Percentiles rank a stretch among this genome's conserved stretches.
phyloP scores from a whole-genome alignment of 2,888 invertebrate species.

The Theretra japonica region DNA sequence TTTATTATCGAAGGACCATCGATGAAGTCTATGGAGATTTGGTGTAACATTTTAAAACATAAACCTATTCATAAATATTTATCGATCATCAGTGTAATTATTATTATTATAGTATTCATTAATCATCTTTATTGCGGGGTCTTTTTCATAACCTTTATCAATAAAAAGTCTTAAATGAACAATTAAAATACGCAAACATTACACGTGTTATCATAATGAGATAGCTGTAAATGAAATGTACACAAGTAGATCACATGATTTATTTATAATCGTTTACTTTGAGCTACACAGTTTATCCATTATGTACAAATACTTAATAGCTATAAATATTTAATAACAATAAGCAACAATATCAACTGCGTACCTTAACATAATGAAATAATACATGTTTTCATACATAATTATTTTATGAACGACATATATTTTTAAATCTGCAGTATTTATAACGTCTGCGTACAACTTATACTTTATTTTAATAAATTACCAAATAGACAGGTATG shows the following conservation, averaged over 20 bases:
- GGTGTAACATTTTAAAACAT: no score
- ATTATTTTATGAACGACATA: background rate
- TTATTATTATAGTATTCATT: no score
- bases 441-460: no score
- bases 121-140: no score
- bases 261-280: slow-evolving; percentile 70
- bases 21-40: no score
- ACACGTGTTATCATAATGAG: slow-evolving; percentile 19
- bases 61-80: no score
- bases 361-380: slow-evolving; percentile 7
- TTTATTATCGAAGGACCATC: no score
- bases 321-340: slow-evolving; percentile 74
- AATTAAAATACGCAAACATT: no score
- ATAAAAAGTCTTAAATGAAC: no score
- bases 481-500: background rate
- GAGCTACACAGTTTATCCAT: slow-evolving; percentile 75
- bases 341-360: slow-evolving; percentile 73
- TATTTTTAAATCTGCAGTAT: background rate
- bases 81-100: no score
- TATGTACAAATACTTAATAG: slow-evolving; percentile 75
- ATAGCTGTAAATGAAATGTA: slow-evolving; percentile 38
- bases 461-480: background rate
- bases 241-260: slow-evolving; percentile 64
- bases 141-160: no score
- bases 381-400: slow-evolving; percentile 19